phyloP scores from a whole-genome alignment of 2,888 invertebrate genomes.

The Drosophila macrospina region DNA sequence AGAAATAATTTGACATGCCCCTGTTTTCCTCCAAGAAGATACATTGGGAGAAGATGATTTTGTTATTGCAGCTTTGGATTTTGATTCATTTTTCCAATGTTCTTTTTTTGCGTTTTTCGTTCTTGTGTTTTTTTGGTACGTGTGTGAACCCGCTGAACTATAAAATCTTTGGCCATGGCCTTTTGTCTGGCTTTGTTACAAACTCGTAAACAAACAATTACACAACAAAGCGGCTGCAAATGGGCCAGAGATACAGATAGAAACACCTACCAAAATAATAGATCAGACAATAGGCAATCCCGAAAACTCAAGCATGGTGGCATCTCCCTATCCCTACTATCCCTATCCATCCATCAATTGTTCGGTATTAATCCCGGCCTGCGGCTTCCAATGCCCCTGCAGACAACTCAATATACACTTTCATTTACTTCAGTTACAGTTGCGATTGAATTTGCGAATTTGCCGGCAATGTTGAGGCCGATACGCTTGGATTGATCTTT shows the following conservation, averaged over 20 bases:
- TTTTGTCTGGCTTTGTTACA: slow-evolving; percentile 70
- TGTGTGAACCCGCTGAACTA: slow-evolving; percentile 72
- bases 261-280: slow-evolving; percentile 71
- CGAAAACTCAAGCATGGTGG: slow-evolving; percentile 69
- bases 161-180: slow-evolving; percentile 69
- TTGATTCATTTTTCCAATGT: slow-evolving; percentile 61
- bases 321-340: slow-evolving; percentile 42
- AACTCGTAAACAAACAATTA: slow-evolving; percentile 77
- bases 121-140: slow-evolving; percentile 58
- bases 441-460: slow-evolving; percentile 58
- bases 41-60: slow-evolving; percentile 45
- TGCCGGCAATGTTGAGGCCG: slow-evolving; percentile 30
- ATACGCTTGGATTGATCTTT: slow-evolving; percentile 64
- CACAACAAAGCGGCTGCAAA: slow-evolving; percentile 67
- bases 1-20: slow-evolving; percentile 70
- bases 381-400: slow-evolving; percentile 60
- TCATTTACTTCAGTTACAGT: slow-evolving; percentile 57
- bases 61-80: slow-evolving; percentile 75
- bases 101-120: slow-evolving; percentile 14
- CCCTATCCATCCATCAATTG: slow-evolving; percentile 34
- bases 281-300: slow-evolving; percentile 38
- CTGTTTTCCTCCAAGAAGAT: slow-evolving; percentile 17
- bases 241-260: slow-evolving; percentile 57
- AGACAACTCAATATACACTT: slow-evolving; percentile 66
- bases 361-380: slow-evolving; percentile 77